Evolutionary conservation across 2,113 vertebrate species (phyloP).

Genomic region (Cynopterus brachyotis): DNA sequence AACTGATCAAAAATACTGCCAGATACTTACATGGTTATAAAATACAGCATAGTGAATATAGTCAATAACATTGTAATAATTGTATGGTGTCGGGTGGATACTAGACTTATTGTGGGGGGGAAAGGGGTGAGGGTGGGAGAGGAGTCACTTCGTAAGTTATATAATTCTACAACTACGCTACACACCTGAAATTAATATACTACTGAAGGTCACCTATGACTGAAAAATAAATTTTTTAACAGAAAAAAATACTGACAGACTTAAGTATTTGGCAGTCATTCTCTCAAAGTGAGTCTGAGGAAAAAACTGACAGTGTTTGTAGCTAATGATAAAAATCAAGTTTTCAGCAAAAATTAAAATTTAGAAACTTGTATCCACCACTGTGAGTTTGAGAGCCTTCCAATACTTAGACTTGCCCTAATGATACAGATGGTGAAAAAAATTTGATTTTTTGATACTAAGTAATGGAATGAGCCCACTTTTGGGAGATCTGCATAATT

Average conservation of each 20-base stretch:
- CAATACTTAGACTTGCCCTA: neutral
- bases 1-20: neutral
- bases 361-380: neutral
- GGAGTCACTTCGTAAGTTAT: neutral
- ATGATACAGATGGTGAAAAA: neutral
- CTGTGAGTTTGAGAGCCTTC: neutral
- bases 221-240: neutral
- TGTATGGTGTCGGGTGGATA: neutral
- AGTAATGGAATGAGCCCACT: neutral
- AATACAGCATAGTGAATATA: too few relatives aligned
- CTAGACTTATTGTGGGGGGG: neutral
- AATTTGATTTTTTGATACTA: neutral
- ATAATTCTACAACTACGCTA: neutral
- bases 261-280: neutral
- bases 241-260: neutral
- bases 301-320: neutral
- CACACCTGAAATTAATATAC: neutral
- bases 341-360: neutral
- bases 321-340: neutral
- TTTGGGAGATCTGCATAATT: neutral
- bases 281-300: neutral
- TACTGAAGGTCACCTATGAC: neutral
- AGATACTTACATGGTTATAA: too few relatives aligned
- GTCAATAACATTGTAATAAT: too few relatives aligned
- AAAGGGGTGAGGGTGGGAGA: fast-evolving